Percentiles rank a stretch among this genome's conserved stretches.
Evolutionary conservation across 2,888 invertebrate genomes (phyloP).

Genomic region (Acronicta leporina): DNA sequence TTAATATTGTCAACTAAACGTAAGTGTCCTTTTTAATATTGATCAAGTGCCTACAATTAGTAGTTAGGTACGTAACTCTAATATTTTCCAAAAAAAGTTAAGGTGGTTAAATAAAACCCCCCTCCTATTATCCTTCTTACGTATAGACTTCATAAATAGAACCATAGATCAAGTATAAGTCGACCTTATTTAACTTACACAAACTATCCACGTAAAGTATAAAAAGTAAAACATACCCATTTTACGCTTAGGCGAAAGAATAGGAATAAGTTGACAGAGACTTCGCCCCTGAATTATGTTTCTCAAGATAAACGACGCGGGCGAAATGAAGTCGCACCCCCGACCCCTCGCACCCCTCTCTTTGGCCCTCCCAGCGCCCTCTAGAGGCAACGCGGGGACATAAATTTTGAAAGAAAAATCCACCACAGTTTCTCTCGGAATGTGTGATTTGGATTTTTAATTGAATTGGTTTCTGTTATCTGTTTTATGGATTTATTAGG

Average conservation of each 20-base stretch:
- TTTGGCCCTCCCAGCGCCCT: constrained; percentile 68
- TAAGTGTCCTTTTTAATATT: too few relatives aligned
- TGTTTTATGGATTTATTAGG: constrained; percentile 49
- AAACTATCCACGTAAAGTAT: constrained; percentile 51
- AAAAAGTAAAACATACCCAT: constrained; percentile 82
- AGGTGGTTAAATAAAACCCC: neutral
- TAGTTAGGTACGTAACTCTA: too few relatives aligned
- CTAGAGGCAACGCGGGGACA: constrained; percentile 79
- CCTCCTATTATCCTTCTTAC: too few relatives aligned
- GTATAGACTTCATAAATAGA: constrained; percentile 37
- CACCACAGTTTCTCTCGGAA: constrained; percentile 83
- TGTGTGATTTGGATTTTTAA: constrained; percentile 88
- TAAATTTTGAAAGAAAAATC: constrained; percentile 89
- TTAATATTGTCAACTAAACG: too few relatives aligned
- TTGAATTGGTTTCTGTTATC: constrained; percentile 78
- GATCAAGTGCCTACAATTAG: too few relatives aligned
- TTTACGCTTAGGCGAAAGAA: constrained; percentile 88
- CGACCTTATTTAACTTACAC: constrained; percentile 35
- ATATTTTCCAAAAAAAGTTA: neutral
- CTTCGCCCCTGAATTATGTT: constrained; percentile 91
- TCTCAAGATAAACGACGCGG: constrained; percentile 92
- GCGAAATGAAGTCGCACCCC: constrained; percentile 92
- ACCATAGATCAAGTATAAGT: constrained; percentile 38
- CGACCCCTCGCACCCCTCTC: constrained; percentile 58
- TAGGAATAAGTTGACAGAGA: constrained; percentile 90